Percentiles rank a stretch among this genome's conserved stretches.
Evolutionary conservation across 2,888 invertebrate genomes (phyloP).

Genomic region (Catocala sponsa): DNA sequence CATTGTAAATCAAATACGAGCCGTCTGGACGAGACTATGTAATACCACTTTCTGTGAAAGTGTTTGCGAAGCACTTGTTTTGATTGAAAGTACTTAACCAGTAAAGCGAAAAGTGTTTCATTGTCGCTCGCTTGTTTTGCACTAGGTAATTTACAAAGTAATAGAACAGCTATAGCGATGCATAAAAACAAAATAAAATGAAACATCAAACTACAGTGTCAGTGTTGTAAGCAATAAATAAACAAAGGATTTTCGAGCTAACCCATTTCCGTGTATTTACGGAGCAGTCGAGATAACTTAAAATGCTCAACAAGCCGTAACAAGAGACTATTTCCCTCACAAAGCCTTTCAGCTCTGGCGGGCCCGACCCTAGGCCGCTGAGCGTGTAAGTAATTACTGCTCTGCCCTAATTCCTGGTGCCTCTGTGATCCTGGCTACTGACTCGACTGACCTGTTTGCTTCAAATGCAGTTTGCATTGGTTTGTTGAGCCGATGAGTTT

Average conservation of each 20-base stretch:
- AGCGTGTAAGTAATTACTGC: slow-evolving; percentile 77
- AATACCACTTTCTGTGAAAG: slow-evolving; percentile 44
- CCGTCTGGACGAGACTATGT: slow-evolving; percentile 24
- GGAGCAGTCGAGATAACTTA: slow-evolving; percentile 42
- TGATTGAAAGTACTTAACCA: slow-evolving; percentile 35
- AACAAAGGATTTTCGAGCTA: slow-evolving; percentile 46
- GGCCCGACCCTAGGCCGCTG: slow-evolving; percentile 60
- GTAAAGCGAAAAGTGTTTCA: slow-evolving; percentile 30
- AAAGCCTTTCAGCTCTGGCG: slow-evolving; percentile 75
- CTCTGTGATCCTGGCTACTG: slow-evolving; percentile 58
- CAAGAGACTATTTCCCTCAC: slow-evolving; percentile 67
- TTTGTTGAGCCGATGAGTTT: slow-evolving; percentile 48
- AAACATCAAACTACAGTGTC: slow-evolving; percentile 23
- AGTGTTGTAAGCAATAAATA: slow-evolving; percentile 32
- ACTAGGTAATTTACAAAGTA: slow-evolving; percentile 28
- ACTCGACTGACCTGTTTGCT: slow-evolving; percentile 65
- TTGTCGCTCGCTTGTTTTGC: slow-evolving; percentile 28
- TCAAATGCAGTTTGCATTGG: slow-evolving; percentile 51
- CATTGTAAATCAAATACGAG: slow-evolving; percentile 29
- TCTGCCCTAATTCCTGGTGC: slow-evolving; percentile 75
- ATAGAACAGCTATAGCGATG: slow-evolving; percentile 15
- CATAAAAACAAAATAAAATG: slow-evolving; percentile 16
- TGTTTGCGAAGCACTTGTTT: slow-evolving; percentile 35
- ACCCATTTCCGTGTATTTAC: slow-evolving; percentile 44
- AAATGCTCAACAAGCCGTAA: slow-evolving; percentile 73